Base-by-base conservation (phyloP, 2,888 invertebrate species). In the Synanthedon tipuliformis region DNA sequence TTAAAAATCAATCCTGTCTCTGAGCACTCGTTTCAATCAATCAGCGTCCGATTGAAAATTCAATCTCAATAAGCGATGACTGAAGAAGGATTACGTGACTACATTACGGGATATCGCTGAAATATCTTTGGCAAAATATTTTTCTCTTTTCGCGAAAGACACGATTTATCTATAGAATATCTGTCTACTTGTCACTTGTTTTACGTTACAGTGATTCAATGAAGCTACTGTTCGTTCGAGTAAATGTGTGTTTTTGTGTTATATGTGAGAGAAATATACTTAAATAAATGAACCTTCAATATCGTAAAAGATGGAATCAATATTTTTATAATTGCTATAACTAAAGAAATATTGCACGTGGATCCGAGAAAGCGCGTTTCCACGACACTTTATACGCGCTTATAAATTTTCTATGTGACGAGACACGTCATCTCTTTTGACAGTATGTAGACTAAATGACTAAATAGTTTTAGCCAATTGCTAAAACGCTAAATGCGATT, bases 271-370 rank as follows among this genome's bases (percentile, higher is more conserved):
- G 45, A 45, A 45, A 45, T 7, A 23, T 18, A 15, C 12, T 18
- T 16, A 49, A 49, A 49, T 16, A 49, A 45, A 45, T 45, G 13
- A 68, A 34, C 68, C 68, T 65, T 65, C 72, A 73, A 69, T 71
- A 74, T 68, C 67, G 63, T 65, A 67, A 71, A 70, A 82, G 79
- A 83, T 81, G 75, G 78, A 80, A 84, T 83, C 79, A 78, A 81
- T 81, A 78, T 81, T 82, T 84, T 80, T 75, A 74, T 84, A 84
- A 84, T 83, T 81, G 83, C 78, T 73, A 67, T 76, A 77, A 82
- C 78, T 80, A 79, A 81, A 84, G 81, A 84, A 76, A 77, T 80
- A 80, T 83, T 74, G 76, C 72, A 65, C 65, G 70, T 70, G 69
- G 66, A 71, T 72, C 76, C 70, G 64, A 61, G 66, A 52, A 57